A percentile compares a stretch with the other conserved stretches of the same genome.
Evolutionary conservation across 1,140 invertebrate species (phyloP).

Genomic region (Drosophila arawakana): DNA sequence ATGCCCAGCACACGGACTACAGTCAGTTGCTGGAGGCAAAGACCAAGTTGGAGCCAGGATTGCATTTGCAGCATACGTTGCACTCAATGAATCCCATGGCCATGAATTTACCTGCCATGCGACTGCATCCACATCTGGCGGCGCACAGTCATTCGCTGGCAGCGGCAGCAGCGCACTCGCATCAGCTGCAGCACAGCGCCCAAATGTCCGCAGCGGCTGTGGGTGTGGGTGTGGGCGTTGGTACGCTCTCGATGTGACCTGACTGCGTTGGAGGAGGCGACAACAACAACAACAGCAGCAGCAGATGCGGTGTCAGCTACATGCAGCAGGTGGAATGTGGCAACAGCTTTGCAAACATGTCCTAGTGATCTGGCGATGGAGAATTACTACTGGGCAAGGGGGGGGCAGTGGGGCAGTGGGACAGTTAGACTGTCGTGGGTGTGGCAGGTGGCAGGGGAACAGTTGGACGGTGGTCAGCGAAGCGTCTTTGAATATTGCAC

Average conservation of each 20-base stretch:
- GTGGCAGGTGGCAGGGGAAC: no score
- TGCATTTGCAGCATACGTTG: slow-evolving; percentile 77
- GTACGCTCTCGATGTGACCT: slow-evolving; percentile 81
- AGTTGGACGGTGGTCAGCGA: slow-evolving; percentile 43
- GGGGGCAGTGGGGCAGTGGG: not conserved
- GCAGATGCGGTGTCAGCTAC: slow-evolving; percentile 1
- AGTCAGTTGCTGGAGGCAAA: slow-evolving; percentile 74
- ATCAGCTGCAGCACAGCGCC: slow-evolving; percentile 71
- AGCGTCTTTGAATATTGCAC: slow-evolving; percentile 77
- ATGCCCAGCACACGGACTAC: slow-evolving; percentile 72
- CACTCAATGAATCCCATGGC: slow-evolving; percentile 82
- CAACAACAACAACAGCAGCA: slow-evolving; percentile 14
- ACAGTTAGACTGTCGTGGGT: not conserved
- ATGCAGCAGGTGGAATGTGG: not conserved
- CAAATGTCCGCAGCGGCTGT: slow-evolving; percentile 78
- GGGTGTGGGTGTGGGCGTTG: slow-evolving; percentile 47
- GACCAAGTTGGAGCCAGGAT: slow-evolving; percentile 78
- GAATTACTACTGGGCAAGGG: slow-evolving; percentile 9
- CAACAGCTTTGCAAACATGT: slow-evolving; percentile 52
- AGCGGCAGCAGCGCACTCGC: slow-evolving; percentile 70
- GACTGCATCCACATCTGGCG: slow-evolving; percentile 73
- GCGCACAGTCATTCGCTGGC: slow-evolving; percentile 72
- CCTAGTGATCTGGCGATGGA: slow-evolving; percentile 66
- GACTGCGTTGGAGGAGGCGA: slow-evolving; percentile 40
- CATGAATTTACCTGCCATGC: slow-evolving; percentile 75